Evolutionary conservation across 2,113 vertebrate species (phyloP).

Genomic region (Bubo blakistoni): DNA sequence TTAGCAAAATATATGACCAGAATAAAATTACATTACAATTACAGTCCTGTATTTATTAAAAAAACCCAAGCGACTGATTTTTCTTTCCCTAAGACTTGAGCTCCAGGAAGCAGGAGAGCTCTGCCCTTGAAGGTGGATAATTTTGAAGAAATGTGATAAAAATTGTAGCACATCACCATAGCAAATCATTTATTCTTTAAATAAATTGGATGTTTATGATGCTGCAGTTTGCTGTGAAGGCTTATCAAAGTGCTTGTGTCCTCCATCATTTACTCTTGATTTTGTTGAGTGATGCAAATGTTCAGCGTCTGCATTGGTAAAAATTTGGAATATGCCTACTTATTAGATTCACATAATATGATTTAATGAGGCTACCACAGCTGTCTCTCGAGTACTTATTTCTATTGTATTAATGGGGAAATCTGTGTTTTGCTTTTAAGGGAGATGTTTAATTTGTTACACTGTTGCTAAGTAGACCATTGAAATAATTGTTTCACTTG

Average conservation of each 20-base stretch:
- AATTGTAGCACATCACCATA: not conserved
- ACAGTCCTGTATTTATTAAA: not conserved
- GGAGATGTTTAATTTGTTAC: not conserved
- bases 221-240: not conserved
- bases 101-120: not conserved
- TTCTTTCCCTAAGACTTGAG: not conserved
- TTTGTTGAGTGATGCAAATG: not conserved
- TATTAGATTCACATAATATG: not conserved
- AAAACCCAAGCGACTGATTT: not conserved
- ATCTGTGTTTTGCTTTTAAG: not conserved
- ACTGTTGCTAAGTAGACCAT: not conserved
- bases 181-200: not conserved
- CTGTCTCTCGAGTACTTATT: not conserved
- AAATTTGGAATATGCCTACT: not conserved
- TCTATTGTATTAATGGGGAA: not conserved
- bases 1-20: not conserved
- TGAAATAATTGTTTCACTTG: not conserved
- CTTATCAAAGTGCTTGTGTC: not conserved
- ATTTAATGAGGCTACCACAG: slow-evolving; percentile 3
- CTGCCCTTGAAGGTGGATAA: not conserved
- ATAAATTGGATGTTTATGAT: not conserved
- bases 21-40: not conserved
- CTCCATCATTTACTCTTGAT: not conserved
- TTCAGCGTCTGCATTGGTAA: not conserved
- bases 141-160: not conserved